Conservation (phyloP, 2,797 vertebrate species). For the Bradypus variegatus region DNA sequence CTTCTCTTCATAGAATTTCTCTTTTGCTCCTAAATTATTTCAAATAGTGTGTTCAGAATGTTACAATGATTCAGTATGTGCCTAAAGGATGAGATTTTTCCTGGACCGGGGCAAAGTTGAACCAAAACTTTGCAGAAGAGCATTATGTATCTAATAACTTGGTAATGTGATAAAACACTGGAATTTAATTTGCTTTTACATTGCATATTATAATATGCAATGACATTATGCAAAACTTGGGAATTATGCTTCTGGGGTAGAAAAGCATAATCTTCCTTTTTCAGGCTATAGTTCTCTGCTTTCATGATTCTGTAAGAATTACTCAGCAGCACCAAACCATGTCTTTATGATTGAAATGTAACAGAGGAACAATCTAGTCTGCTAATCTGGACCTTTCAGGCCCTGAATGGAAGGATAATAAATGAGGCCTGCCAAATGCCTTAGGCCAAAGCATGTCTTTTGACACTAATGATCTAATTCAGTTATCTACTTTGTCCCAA, state of each 20-base stretch:
- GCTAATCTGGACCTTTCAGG: conserved; percentile 51
- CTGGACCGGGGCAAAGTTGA: neutral
- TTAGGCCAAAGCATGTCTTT: conserved; percentile 40
- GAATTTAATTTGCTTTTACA: conserved; percentile 53
- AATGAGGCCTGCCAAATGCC: conserved; percentile 38
- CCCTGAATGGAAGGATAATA: conserved; percentile 39
- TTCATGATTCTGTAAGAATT: neutral
- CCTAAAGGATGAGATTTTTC: neutral
- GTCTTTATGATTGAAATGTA: conserved; percentile 31
- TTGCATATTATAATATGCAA: conserved; percentile 12
- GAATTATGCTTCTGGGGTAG: conserved; percentile 27
- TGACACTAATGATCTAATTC: conserved; percentile 52
- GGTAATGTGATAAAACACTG: conserved; percentile 21
- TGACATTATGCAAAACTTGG: conserved; percentile 21
- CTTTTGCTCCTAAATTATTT: conserved; percentile 3
- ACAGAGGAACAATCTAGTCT: conserved; percentile 20
- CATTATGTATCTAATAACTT: conserved; percentile 5
- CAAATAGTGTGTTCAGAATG: neutral
- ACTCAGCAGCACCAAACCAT: neutral
- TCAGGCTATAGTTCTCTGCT: neutral
- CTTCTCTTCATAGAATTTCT: neutral
- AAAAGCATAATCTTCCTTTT: conserved; percentile 34
- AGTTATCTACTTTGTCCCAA: conserved; percentile 39
- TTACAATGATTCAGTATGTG: neutral
- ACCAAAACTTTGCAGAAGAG: conserved; percentile 19